A percentile compares a stretch with the other conserved stretches of the same genome.
Conservation (phyloP, 2,888 invertebrate genomes). For the Baronia brevicornis region DNA sequence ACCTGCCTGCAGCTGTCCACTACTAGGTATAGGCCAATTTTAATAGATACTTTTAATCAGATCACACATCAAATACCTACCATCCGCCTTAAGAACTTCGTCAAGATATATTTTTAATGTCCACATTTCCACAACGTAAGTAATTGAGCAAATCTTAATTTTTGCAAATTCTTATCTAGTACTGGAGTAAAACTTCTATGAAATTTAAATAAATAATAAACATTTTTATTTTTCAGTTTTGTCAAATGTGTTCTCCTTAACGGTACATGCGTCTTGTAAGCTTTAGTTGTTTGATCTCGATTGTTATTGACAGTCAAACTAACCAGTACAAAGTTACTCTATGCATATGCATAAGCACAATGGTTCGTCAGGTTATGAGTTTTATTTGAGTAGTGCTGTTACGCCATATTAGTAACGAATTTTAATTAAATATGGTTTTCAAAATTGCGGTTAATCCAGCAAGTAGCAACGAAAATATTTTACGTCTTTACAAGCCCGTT, state of each 20-base stretch:
- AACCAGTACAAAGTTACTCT: slow-evolving; percentile 31
- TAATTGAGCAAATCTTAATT: no score
- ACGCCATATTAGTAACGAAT: slow-evolving; percentile 13
- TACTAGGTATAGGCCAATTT: no score
- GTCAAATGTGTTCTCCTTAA: slow-evolving; percentile 26
- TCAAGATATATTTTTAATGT: no score
- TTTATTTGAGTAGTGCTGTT: no score
- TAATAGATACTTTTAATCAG: no score
- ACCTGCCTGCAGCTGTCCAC: no score
- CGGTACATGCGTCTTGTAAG: slow-evolving; percentile 15
- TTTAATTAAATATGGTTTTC: slow-evolving; percentile 9
- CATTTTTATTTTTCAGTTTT: slow-evolving; percentile 2
- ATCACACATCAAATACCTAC: no score
- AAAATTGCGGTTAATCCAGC: background rate
- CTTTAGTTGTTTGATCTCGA: slow-evolving; percentile 30
- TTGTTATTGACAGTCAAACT: slow-evolving; percentile 38
- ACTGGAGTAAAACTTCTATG: no score
- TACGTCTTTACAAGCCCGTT: slow-evolving; percentile 33
- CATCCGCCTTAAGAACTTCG: no score
- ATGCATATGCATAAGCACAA: no score
- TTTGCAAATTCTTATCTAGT: no score
- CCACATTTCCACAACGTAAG: background rate
- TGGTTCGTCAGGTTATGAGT: no score
- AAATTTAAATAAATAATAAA: background rate
- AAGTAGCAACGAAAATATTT: slow-evolving; percentile 19